Evolutionary conservation across 2,113 vertebrate species (phyloP), one percentile per base, ranked within the genome.

Genomic region (Cygnus atratus): DNA sequence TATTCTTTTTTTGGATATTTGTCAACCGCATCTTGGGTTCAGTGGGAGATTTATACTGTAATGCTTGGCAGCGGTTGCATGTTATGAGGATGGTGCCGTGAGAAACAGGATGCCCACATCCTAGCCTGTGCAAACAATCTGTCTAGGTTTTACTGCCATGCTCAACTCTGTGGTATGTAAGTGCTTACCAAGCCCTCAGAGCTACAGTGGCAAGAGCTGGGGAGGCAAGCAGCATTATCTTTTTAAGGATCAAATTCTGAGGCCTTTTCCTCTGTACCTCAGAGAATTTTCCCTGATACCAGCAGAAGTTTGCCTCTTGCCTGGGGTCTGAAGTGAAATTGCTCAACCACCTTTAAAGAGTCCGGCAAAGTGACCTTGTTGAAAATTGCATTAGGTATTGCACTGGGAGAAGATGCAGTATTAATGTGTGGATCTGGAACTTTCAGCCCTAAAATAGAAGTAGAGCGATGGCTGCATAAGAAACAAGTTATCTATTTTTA

Each of bases 41-140:
- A 78, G 24, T 88, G 73, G 86, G 39, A 90, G 92, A 68, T 61
- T 80, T 68, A 31, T 54, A 41, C 46, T 88, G 87, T 66, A 50
- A 37, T 80, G 31, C 74, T 93, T 95, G 76, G 83, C 89, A 88
- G 26, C 58, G 39, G 33, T 57, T 13, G 0, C 55, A 1, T 61
- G 28, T 78, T 93, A 71, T 20, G 59, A 81, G 35, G 82, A 92
- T 86, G 43, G 29, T 94, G 76, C 82, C 46, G 8, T 93, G 90
- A 96, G 90, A 90, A 96, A 73, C 76, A 84, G 90, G 59, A 81
- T 95, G 90, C 52, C 72, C 75, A 44, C 43, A 52, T 93, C 52
- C 57, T 92, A 22, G 43, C 54, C 71, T 88, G 52, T 92, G 84
- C 88, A 86, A 88, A 72, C 2, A 7, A 2, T 35, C 68, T 80